phyloP scores from a whole-genome alignment of 2,113 vertebrate genomes.

The Emydura subglobosa region DNA sequence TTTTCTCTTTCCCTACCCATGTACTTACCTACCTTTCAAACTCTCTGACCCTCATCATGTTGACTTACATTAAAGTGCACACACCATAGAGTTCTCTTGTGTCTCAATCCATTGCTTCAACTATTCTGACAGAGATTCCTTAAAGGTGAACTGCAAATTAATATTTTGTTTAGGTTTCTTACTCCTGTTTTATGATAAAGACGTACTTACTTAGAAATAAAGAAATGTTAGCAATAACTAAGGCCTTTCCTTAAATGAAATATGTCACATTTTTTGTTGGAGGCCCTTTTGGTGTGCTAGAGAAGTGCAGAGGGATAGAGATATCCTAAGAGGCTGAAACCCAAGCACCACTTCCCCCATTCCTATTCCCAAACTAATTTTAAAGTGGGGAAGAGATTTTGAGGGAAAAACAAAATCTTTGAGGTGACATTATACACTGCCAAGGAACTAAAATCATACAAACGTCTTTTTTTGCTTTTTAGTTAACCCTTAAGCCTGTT shows the following conservation, averaged over 20 bases:
- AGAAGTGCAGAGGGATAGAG: not conserved
- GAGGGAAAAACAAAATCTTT: not conserved
- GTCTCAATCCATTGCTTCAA: not conserved
- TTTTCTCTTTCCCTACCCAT: not conserved
- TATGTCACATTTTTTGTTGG: not conserved
- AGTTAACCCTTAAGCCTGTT: not conserved
- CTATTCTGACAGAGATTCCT: not conserved
- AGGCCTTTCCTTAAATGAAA: not conserved
- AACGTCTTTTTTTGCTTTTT: not conserved
- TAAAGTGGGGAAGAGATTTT: not conserved
- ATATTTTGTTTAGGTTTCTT: not conserved
- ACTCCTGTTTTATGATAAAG: not conserved
- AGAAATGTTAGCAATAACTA: too few species aligned
- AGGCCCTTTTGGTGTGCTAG: not conserved
- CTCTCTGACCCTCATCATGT: not conserved
- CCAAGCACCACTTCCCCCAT: not conserved
- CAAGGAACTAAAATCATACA: not conserved
- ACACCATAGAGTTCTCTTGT: not conserved
- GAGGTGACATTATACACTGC: not conserved
- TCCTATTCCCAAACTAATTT: not conserved
- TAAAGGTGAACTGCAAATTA: not conserved
- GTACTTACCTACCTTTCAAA: not conserved
- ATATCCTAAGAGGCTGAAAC: not conserved
- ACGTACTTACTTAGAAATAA: not conserved
- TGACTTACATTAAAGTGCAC: not conserved